Base-by-base conservation (phyloP, 1,140 invertebrate species). In the Bombus huntii region DNA sequence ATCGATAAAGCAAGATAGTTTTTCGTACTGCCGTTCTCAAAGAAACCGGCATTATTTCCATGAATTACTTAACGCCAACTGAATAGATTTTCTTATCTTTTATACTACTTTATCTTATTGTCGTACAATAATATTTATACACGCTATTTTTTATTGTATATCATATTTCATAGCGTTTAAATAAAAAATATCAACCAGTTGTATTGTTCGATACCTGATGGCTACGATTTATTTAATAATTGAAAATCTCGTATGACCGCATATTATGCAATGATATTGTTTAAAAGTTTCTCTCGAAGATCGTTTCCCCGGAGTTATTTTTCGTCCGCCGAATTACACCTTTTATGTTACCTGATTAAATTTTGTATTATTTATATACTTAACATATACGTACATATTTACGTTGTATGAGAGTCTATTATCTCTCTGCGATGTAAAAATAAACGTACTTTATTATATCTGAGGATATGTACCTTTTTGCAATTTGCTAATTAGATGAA, bases 11-110 rank as follows among this genome's bases (percentile, higher is more conserved):
- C 4, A 31, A 12, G 6, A 31, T 31, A 39, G 3, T 84, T 74
- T 70, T 15, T 3, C 34, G 25, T 12, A 37, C 25, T 57, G 75
- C 75, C 70, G 86, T 79, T 77, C 74, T 74, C 81, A 76, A 74
- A 84, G 82, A 79, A 87, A 87, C 70, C 75, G 82, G 86, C 82
- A 84, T 85, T 84, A 79, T 85, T 87, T 87, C 70, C 75, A 87
- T 87, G 75, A 87, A 80, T 85, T 77, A 71, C 78, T 81, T 47
- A 74, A 85, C 84, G 22, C 31, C 22, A 25, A 44, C 37, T 22
- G 44, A 81, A 59, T 68, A 75, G 79, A 81, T 85, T 85, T 66
- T 75, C 79, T 85, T 85, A 85, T 85, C 79, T 81, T 66, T 65
- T 53, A 22, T 31, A 44, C 9, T 31, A 44, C 22, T 81, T 81